A percentile compares a stretch with the other conserved stretches of the same genome.
Conservation (phyloP, 2,113 vertebrate species). For the Mormyrus lacerda region DNA sequence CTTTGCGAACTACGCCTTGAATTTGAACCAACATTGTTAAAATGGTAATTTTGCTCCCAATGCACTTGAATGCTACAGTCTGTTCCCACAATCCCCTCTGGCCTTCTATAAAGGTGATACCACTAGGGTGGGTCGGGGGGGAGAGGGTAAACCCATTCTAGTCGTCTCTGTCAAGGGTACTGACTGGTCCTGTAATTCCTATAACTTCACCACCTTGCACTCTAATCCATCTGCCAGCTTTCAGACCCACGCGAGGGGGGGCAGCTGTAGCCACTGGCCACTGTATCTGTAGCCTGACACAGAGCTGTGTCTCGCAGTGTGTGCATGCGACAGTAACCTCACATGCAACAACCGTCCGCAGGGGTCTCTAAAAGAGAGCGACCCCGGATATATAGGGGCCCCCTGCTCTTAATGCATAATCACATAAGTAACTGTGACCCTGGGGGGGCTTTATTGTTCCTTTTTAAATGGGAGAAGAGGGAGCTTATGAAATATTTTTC, state of each 20-base stretch:
- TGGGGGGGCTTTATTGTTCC: neutral
- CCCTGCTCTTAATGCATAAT: neutral
- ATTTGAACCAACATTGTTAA: neutral
- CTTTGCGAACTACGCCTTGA: neutral
- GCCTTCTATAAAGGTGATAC: neutral
- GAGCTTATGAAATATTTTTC: neutral
- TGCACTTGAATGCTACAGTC: neutral
- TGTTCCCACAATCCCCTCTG: neutral
- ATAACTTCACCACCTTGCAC: neutral
- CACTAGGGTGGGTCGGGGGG: neutral
- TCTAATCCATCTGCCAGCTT: neutral
- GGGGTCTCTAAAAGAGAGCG: neutral
- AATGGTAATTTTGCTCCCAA: neutral
- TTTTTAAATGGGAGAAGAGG: neutral
- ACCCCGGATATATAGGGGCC: neutral
- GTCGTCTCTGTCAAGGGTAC: neutral
- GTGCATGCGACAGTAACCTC: neutral
- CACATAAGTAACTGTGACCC: neutral
- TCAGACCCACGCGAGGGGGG: neutral
- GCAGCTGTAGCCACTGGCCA: neutral
- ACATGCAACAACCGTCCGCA: neutral
- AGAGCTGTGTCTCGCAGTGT: neutral
- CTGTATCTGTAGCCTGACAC: too few species aligned
- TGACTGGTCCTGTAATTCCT: neutral
- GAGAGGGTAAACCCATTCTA: neutral